Conservation (phyloP, 2,113 vertebrate species). For the Caloenas nicobarica region DNA sequence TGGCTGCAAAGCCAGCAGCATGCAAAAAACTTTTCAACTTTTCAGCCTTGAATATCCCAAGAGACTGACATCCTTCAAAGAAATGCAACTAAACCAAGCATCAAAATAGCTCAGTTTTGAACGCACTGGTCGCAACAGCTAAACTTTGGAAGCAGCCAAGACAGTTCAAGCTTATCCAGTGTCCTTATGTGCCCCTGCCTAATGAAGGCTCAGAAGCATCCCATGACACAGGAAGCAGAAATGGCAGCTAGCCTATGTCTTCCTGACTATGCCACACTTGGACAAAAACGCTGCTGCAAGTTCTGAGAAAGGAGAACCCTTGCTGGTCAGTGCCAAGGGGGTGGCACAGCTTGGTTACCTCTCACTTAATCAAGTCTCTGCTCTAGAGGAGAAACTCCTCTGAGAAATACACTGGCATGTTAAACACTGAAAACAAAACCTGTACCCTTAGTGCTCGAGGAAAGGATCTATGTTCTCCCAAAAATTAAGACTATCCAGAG, state of each 20-base stretch:
- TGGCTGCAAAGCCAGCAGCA: neutral
- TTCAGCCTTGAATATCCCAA: neutral
- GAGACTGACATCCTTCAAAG: neutral
- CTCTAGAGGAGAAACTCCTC: neutral
- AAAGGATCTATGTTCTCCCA: neutral
- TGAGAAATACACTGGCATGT: neutral
- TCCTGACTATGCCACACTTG: accelerated
- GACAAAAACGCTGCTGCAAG: neutral
- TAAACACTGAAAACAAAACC: neutral
- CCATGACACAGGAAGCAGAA: neutral
- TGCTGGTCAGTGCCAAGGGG: neutral
- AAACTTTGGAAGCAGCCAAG: neutral
- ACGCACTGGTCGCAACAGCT: neutral
- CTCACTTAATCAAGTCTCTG: accelerated
- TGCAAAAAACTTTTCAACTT: neutral
- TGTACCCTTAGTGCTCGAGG: neutral
- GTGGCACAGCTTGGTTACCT: accelerated
- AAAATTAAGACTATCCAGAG: neutral
- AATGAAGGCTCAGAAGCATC: neutral
- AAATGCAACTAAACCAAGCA: neutral
- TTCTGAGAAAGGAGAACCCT: neutral
- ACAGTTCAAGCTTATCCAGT: accelerated
- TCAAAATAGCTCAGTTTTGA: neutral
- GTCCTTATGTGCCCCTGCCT: neutral
- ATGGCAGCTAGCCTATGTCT: accelerated